Evolutionary conservation across 1,140 invertebrate genomes (phyloP).

Genomic region (Megalonaias nervosa): DNA sequence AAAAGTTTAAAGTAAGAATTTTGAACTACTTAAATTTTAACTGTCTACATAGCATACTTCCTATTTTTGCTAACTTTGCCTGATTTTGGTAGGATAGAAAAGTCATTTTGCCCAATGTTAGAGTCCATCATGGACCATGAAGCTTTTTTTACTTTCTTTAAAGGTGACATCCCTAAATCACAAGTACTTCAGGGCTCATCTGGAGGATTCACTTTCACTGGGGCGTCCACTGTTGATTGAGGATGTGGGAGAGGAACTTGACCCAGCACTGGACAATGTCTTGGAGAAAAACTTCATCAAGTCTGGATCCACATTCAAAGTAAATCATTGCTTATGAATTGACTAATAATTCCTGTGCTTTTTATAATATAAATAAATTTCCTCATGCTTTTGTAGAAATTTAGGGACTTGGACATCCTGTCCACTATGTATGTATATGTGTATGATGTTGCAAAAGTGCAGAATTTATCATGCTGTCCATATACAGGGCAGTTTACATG

Average conservation of each 20-base stretch:
- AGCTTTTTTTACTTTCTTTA: conserved; percentile 12
- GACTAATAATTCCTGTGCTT: too few species aligned
- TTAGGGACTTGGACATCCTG: too few species aligned
- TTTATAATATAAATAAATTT: too few species aligned
- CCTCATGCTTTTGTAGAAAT: too few species aligned
- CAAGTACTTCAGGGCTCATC: conserved; percentile 95
- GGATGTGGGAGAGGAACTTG: conserved; percentile 94
- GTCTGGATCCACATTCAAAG: conserved; percentile 96
- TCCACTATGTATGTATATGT: too few species aligned
- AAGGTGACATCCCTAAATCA: conserved; percentile 94
- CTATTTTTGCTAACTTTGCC: too few species aligned
- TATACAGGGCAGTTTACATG: too few species aligned
- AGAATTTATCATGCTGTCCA: too few species aligned
- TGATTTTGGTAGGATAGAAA: not conserved
- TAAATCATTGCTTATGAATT: conserved; percentile 61
- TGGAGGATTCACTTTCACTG: conserved; percentile 94
- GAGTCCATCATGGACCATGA: not conserved
- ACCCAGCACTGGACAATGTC: conserved; percentile 97
- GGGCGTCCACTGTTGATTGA: conserved; percentile 96
- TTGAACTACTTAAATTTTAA: too few species aligned
- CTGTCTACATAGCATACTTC: too few species aligned
- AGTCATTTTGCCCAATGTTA: conserved; percentile 1
- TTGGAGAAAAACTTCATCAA: conserved; percentile 99
- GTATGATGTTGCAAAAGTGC: too few species aligned
- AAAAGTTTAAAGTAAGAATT: too few species aligned